Evolutionary conservation across 2,888 invertebrate species (phyloP), one percentile per base, ranked within the genome.

Genomic region (Diarsia rubi): DNA sequence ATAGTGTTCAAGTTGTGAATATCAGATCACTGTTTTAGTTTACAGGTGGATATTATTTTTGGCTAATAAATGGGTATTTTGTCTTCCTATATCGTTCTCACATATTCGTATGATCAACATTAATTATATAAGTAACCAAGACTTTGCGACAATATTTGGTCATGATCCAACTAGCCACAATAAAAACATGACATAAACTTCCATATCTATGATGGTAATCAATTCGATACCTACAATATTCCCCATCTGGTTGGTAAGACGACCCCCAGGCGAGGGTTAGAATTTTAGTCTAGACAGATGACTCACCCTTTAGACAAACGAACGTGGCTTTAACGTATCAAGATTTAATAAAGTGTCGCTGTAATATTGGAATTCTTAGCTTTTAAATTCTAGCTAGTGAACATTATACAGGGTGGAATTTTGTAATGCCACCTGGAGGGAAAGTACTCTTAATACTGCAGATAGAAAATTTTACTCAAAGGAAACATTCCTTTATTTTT

Each of bases 221-320:
- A 54, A 24, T 24, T 6, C 14, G 47, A 54, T 59, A 24, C 49
- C 54, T 47, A 64, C 21, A n/a, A 49, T 44, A 24, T 44, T 65
- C 14, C n/a, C n/a, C 42, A 74, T 65, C 57, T 65, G 74, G 57
- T 59, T 14, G 4, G 11, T 8, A 27, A 47, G 64, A 47, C 59
- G 27, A 73, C 52, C 57, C 47, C 21, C n/a, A 27, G 14, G 47
- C 5, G 42, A 59, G 59, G 64, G 75, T 49, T 5, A 27, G 5
- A 49, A 37, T 37, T 37, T 37, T 5, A 59, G 75, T 75, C 75
- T 75, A 75, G 75, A 75, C 75, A 12, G 27, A 59, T 75, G 75
- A 75, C 1, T 75, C 75, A 75, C 19, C 11, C 47, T 14, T 3
- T n/a, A n/a, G n/a, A n/a, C n/a, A n/a, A n/a, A 44, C 27, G 37